Evolutionary conservation across 1,140 invertebrate genomes (phyloP).

Genomic region (Dendrolimus punctatus): DNA sequence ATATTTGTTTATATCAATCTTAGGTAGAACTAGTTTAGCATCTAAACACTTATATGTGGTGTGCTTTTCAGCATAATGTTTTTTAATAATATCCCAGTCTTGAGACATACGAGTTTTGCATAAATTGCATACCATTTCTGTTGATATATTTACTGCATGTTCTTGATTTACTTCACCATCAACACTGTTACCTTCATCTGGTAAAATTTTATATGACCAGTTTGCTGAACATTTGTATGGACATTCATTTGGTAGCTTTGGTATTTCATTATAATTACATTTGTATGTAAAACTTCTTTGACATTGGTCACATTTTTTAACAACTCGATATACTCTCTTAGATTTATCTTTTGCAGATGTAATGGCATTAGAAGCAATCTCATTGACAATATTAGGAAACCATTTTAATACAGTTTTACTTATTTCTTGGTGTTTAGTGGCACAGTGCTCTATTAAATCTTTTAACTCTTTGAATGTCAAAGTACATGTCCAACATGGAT

Average conservation of each 20-base stretch:
- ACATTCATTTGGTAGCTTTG: conserved; percentile 29
- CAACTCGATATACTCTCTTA: conserved; percentile 32
- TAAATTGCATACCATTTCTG: conserved; percentile 25
- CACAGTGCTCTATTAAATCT: conserved; percentile 39
- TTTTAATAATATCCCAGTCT: conserved; percentile 46
- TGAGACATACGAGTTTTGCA: conserved; percentile 38
- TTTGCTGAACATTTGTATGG: conserved; percentile 34
- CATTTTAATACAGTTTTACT: conserved; percentile 13
- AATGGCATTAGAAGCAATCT: conserved; percentile 4
- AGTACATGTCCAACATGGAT: conserved; percentile 51
- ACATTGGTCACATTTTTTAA: conserved; percentile 46
- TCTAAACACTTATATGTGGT: conserved; percentile 43
- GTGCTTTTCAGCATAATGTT: conserved; percentile 42
- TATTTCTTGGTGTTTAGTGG: conserved; percentile 23
- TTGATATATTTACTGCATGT: no score
- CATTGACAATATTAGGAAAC: conserved; percentile 13
- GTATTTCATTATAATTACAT: conserved; percentile 32
- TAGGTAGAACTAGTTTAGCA: conserved; percentile 33
- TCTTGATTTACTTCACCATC: conserved; percentile 15
- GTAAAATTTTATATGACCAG: conserved; percentile 3
- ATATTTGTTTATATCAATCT: conserved; percentile 28
- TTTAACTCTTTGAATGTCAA: conserved; percentile 25
- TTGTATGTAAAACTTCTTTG: conserved; percentile 38
- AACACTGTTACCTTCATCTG: conserved; percentile 4
- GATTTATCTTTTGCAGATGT: conserved; percentile 4